Evolutionary conservation across 2,113 vertebrate genomes (phyloP), one percentile per base, ranked within the genome.

Genomic region (Laterallus jamaicensis): DNA sequence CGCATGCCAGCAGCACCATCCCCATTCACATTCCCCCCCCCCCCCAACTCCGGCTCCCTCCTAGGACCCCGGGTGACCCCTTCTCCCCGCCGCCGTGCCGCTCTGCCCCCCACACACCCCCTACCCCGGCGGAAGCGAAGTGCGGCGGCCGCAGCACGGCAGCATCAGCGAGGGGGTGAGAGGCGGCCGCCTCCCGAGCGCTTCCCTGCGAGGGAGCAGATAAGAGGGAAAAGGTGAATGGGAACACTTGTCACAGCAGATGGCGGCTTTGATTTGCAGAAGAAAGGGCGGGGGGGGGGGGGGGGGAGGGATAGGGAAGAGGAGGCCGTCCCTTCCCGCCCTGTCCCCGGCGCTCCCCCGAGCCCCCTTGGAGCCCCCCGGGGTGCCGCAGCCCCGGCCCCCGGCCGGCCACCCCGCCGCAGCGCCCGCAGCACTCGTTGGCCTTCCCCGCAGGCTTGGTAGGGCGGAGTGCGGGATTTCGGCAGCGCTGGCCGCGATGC

Each of bases 201-300:
- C 96, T 97, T 97, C 96, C 95, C 98, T 98, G 98, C 96, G 88
- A 96, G 97, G 97, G 97, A 96, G 97, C 90, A 98, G 98, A 98
- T 98, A 99, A 99, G 98, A 97, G 88, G 92, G 96, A 97, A 98
- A 98, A 98, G 98, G 98, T 98, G 98, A 98, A 98, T 97, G 97
- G 97, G 97, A 98, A 98, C 98, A 98, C 98, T 98, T 98, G 98
- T 98, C 98, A 97, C 91, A 68, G 97, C 97, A 98, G 98, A 98
- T 98, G 98, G 96, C 90, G 90, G 66, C 49, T 97, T 97, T 97
- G 98, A 99, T 98, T 98, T 97, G 97, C 93, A 96, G 93, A 93
- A 74, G 80, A 86, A 52, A 25, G 50, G 12, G 22, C 7, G 49
- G 55, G 22, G 49, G 55, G 22, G 60, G 47, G 47, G 55, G 8